phyloP scores from a whole-genome alignment of 2,113 vertebrate species.

The Coregonus clupeaformis region DNA sequence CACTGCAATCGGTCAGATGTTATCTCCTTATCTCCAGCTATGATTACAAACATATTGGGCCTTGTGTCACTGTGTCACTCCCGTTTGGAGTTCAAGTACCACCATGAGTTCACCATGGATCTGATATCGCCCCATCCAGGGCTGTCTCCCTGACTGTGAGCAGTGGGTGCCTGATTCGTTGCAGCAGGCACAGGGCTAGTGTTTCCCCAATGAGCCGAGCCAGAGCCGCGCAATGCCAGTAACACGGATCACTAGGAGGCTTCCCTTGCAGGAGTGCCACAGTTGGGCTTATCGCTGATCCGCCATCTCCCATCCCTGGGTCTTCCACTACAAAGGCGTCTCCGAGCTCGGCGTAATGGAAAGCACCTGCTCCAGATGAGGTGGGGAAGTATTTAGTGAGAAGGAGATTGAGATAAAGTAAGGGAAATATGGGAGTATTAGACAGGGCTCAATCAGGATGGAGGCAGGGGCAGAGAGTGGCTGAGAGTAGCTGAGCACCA shows the following conservation, averaged over 20 bases:
- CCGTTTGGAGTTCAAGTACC: not conserved
- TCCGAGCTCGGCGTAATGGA: constrained; percentile 54
- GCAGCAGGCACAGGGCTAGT: not conserved
- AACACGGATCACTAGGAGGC: constrained; percentile 24
- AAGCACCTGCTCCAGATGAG: constrained; percentile 63
- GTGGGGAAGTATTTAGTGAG: constrained; percentile 57
- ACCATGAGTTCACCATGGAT: not conserved
- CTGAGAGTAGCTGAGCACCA: not conserved
- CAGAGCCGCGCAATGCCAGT: not conserved
- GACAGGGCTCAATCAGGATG: constrained; percentile 13
- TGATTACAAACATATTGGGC: constrained; percentile 1
- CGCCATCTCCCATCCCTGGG: constrained; percentile 35
- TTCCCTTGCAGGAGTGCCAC: constrained; percentile 23
- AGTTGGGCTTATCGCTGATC: constrained; percentile 43
- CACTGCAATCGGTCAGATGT: not conserved
- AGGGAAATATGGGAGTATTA: constrained; percentile 26
- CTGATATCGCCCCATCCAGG: too few relatives aligned
- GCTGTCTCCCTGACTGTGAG: not conserved
- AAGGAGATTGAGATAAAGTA: constrained; percentile 48
- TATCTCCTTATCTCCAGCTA: not conserved
- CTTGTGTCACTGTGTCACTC: not conserved
- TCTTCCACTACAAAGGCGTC: constrained; percentile 50
- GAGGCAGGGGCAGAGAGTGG: not conserved
- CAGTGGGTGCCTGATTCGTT: constrained; percentile 9
- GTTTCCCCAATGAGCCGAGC: not conserved